Percentiles rank a stretch among this genome's conserved stretches.
phyloP scores from a whole-genome alignment of 2,113 vertebrate genomes.

The Nicator chloris region DNA sequence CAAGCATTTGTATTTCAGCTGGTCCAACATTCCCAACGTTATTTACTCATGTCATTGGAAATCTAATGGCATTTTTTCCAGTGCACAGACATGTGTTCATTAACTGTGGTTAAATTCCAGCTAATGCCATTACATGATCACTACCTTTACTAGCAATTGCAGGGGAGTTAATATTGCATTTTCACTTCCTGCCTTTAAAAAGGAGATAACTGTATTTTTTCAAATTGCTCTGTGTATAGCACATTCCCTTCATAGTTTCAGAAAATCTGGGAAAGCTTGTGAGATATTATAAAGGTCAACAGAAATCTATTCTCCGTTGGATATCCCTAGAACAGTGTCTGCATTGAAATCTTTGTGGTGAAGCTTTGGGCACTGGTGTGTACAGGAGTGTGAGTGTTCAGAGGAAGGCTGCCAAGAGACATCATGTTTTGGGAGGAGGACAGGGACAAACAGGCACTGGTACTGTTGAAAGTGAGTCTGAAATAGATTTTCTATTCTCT shows the following conservation, averaged over 20 bases:
- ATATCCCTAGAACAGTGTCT: neutral
- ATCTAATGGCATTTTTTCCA: neutral
- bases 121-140: neutral
- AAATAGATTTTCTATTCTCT: neutral
- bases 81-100: neutral
- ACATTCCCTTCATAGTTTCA: conserved; percentile 12
- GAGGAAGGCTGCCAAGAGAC: neutral
- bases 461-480: neutral
- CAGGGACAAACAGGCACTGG: neutral
- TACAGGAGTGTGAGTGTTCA: neutral
- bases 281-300: conserved; percentile 2
- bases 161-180: neutral
- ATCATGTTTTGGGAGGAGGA: neutral
- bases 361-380: neutral
- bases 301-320: neutral
- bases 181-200: conserved; percentile 11
- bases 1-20: neutral
- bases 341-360: neutral
- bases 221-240: neutral
- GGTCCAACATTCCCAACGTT: neutral
- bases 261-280: neutral
- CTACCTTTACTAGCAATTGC: neutral
- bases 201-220: neutral
- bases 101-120: neutral
- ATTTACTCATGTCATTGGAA: neutral